Conservation (phyloP, 1,140 invertebrate species). For the Metopolophium dirhodum region DNA sequence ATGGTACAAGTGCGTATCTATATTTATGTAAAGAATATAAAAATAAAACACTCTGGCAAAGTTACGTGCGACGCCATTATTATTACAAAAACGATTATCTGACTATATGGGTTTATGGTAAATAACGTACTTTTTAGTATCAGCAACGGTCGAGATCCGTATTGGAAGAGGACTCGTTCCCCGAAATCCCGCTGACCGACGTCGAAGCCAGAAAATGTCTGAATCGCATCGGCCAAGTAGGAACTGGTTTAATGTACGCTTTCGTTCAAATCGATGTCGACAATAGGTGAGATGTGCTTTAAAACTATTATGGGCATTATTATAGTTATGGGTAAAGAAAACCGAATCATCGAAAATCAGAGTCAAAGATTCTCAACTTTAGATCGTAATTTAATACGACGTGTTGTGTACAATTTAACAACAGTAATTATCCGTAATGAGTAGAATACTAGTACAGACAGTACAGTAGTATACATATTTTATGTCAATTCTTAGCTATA, state of each 20-base stretch:
- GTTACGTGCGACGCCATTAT: too few relatives aligned
- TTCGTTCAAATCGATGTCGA: constrained; percentile 28
- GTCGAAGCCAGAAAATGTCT: constrained; percentile 1
- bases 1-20: neutral
- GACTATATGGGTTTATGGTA: neutral
- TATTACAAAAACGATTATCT: neutral
- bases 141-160: neutral
- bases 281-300: neutral
- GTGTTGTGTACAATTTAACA: neutral
- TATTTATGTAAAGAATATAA: neutral
- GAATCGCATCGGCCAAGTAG: constrained; percentile 22
- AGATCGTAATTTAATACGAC: neutral
- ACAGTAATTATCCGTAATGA: neutral
- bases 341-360: neutral
- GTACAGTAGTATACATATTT: too few relatives aligned
- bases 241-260: neutral
- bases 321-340: neutral
- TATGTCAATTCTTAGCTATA: neutral
- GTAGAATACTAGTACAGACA: too few relatives aligned
- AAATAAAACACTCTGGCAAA: too few relatives aligned
- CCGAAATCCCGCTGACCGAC: neutral
- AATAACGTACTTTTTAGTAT: neutral
- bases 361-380: neutral
- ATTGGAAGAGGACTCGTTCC: constrained; percentile 14
- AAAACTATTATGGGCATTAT: neutral